phyloP scores from a whole-genome alignment of 2,888 invertebrate genomes.

The Cerastoderma edule region DNA sequence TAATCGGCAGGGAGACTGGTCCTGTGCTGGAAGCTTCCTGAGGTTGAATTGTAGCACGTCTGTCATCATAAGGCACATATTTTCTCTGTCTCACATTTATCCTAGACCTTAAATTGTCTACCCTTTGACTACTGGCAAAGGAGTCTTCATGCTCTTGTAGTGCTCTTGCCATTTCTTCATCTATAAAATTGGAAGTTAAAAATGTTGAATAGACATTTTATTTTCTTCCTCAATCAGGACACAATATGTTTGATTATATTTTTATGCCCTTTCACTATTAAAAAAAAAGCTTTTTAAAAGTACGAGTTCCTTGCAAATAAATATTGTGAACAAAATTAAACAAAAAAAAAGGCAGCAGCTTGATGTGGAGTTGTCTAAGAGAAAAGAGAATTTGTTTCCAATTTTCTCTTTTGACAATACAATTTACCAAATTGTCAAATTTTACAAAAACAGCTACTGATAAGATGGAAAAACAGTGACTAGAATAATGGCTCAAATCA shows the following conservation, averaged over 20 bases:
- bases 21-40: background rate
- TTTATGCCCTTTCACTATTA: too few relatives aligned
- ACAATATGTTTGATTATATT: too few relatives aligned
- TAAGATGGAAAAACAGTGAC: too few relatives aligned
- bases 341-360: background rate
- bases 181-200: slow-evolving; percentile 47
- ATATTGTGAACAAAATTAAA: background rate
- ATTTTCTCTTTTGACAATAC: too few relatives aligned
- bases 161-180: slow-evolving; percentile 71
- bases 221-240: too few relatives aligned
- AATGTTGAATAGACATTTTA: background rate
- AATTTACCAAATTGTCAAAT: too few relatives aligned
- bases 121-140: slow-evolving; percentile 1
- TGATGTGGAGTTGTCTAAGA: too few relatives aligned
- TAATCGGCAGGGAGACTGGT: background rate
- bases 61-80: background rate
- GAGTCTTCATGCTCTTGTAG: slow-evolving; percentile 70
- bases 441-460: too few relatives aligned
- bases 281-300: too few relatives aligned
- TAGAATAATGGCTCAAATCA: too few relatives aligned
- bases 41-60: background rate
- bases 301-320: too few relatives aligned
- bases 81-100: background rate
- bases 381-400: too few relatives aligned
- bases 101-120: background rate